Percentiles rank a stretch among this genome's conserved stretches.
phyloP scores from a whole-genome alignment of 92 coral and sea anemone species.

The Pocillopora grandis region DNA sequence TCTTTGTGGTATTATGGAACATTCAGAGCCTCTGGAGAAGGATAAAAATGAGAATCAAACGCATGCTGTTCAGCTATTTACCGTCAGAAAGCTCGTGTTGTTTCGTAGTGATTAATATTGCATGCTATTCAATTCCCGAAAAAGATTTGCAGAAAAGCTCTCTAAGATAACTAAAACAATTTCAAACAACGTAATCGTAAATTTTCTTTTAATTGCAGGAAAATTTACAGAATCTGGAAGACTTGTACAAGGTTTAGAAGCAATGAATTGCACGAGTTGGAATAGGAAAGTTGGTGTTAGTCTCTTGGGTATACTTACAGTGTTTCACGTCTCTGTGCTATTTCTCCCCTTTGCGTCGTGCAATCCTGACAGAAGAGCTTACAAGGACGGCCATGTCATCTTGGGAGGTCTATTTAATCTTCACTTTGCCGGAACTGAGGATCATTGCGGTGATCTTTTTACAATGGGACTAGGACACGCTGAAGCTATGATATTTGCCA shows the following conservation, averaged over 20 bases:
- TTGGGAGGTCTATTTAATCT: slow-evolving; percentile 46
- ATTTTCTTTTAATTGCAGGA: background rate
- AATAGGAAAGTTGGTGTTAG: background rate
- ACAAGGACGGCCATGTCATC: slow-evolving; percentile 39
- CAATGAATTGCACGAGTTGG: background rate
- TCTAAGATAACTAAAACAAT: too few relatives aligned
- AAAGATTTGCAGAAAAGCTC: too few relatives aligned
- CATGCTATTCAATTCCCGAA: too few relatives aligned
- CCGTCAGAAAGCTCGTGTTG: too few relatives aligned
- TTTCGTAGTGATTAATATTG: too few relatives aligned
- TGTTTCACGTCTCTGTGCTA: background rate
- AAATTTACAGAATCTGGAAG: background rate
- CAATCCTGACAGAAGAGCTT: slow-evolving; percentile 27
- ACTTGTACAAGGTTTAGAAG: background rate
- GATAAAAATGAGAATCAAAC: too few relatives aligned
- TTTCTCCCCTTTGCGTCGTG: background rate
- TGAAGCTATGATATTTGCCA: slow-evolving; percentile 67
- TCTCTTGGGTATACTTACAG: background rate
- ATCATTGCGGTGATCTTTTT: slow-evolving; percentile 57
- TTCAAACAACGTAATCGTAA: background rate
- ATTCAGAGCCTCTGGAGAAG: too few relatives aligned
- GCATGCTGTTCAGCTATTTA: too few relatives aligned
- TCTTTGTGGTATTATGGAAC: too few relatives aligned
- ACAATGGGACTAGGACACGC: slow-evolving; percentile 65
- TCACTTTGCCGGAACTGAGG: slow-evolving; percentile 33